phyloP scores from a whole-genome alignment of 2,888 invertebrate genomes.

The Drosophila anomalata region DNA sequence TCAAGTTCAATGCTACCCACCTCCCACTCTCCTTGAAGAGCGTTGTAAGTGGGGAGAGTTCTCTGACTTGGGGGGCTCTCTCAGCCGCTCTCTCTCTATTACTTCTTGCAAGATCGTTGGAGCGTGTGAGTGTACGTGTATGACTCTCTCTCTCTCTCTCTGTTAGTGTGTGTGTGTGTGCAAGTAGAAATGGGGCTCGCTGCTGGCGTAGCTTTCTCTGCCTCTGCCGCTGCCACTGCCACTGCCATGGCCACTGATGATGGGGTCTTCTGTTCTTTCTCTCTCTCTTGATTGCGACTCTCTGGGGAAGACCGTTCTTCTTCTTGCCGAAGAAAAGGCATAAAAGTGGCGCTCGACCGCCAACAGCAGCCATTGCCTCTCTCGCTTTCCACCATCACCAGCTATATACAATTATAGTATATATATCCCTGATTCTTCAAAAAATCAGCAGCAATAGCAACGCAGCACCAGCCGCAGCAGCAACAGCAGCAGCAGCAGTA shows the following conservation, averaged over 20 bases:
- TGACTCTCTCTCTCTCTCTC: constrained; percentile 8
- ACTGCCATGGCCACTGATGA: neutral
- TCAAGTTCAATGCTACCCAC: constrained; percentile 72
- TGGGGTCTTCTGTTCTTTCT: constrained; percentile 46
- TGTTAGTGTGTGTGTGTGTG: constrained; percentile 35
- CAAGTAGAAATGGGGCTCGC: constrained; percentile 73
- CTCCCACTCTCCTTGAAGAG: constrained; percentile 30
- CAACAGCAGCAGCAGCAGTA: constrained; percentile 41
- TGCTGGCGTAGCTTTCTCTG: constrained; percentile 31
- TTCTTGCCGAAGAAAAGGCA: constrained; percentile 82
- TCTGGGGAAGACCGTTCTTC: constrained; percentile 33
- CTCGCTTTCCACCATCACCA: constrained; percentile 52
- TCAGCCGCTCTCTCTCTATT: constrained; percentile 43
- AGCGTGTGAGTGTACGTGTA: constrained; percentile 42
- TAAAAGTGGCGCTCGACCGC: constrained; percentile 84
- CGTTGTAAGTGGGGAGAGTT: constrained; percentile 60
- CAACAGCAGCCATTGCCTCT: constrained; percentile 84
- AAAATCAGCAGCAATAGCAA: constrained; percentile 32
- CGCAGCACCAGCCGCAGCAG: constrained; percentile 42
- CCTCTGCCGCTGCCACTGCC: constrained; percentile 13
- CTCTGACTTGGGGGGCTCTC: constrained; percentile 19
- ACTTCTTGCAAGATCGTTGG: constrained; percentile 49
- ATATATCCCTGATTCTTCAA: constrained; percentile 21
- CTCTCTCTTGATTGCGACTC: constrained; percentile 36
- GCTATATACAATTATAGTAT: constrained; percentile 1